Evolutionary conservation across 2,888 invertebrate genomes (phyloP), one percentile per base, ranked within the genome.

Genomic region (Cheilosia vulpina): DNA sequence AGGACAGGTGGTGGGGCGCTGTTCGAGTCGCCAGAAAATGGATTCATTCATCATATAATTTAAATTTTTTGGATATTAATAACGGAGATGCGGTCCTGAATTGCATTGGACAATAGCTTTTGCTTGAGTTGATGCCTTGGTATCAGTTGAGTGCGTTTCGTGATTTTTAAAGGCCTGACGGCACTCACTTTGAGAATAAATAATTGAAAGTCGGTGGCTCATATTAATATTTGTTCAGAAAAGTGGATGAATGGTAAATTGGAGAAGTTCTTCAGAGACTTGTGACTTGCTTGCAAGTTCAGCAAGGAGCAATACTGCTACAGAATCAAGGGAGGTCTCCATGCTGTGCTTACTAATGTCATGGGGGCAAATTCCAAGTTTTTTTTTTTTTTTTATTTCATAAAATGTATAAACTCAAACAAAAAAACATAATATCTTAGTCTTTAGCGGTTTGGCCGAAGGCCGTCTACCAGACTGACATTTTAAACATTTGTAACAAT

Each of bases 21-120:
- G 24, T 4, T 15, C 34, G 41, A 21, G 45, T 19, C 52, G 45
- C 15, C 60, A 69, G 31, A 17, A 53, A 79, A 79, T 57, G 55
- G 58, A 75, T 15, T 52, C 52, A 75, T 84, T 78, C 83, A 69
- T 84, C 73, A 75, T 53, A 53, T 53, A 79, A 84, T 79, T 75
- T 79, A 69, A 45, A 79, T 75, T 83, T 58, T 34, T 21, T 57
- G 34, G 15, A 55, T 60, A 82, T 45, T 77, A 78, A 53, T 72
- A 72, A 55, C 47, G 19, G 27, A 38, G 38, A 19, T 11, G 13
- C 38, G 13, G 38, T 65, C 15, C 15, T n/a, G 31, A 50, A 57
- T 63, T 19, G 31, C 41, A 15, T 13, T 43, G 55, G 21, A 45
- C n/a, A 3, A 7, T 11, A 45, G n/a, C 4, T 31, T 78, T 1